Conservation (phyloP, 2,797 vertebrate species). For the Hypotaenidia philippensis region DNA sequence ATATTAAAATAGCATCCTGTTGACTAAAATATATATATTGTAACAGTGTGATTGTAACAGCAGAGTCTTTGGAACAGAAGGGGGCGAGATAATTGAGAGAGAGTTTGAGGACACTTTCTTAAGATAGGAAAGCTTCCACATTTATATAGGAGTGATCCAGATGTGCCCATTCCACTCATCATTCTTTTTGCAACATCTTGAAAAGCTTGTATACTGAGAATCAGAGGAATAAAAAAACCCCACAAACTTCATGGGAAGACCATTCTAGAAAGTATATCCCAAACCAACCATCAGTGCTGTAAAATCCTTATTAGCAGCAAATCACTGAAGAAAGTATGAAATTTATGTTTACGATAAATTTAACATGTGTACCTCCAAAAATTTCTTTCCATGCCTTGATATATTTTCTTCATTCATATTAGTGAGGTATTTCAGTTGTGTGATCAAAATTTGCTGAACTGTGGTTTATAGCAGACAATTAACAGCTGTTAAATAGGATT, state of each 20-base stretch:
- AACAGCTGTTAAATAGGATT: conserved; percentile 76
- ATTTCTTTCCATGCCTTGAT: background rate
- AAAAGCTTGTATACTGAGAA: background rate
- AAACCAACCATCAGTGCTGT: background rate
- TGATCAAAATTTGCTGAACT: conserved; percentile 72
- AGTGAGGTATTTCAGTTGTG: conserved; percentile 14
- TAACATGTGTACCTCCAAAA: background rate
- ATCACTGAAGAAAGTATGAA: background rate
- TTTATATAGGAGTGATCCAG: background rate
- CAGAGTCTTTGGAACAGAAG: background rate
- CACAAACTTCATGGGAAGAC: background rate
- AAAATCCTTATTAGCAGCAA: background rate
- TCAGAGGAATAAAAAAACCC: background rate
- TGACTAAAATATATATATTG: background rate
- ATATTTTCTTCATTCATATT: background rate
- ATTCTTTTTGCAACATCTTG: background rate
- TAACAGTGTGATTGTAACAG: background rate
- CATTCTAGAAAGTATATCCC: fast-evolving
- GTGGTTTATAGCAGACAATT: conserved; percentile 67
- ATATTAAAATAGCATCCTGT: background rate
- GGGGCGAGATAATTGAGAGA: background rate
- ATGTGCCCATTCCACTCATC: background rate
- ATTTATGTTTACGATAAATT: background rate
- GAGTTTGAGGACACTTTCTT: background rate
- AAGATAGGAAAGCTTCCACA: background rate